These are phyloP conservation scores for Syngnathus floridae DNA, from an alignment of 2,113 vertebrate species.

Conservation along the genomic window DNA sequence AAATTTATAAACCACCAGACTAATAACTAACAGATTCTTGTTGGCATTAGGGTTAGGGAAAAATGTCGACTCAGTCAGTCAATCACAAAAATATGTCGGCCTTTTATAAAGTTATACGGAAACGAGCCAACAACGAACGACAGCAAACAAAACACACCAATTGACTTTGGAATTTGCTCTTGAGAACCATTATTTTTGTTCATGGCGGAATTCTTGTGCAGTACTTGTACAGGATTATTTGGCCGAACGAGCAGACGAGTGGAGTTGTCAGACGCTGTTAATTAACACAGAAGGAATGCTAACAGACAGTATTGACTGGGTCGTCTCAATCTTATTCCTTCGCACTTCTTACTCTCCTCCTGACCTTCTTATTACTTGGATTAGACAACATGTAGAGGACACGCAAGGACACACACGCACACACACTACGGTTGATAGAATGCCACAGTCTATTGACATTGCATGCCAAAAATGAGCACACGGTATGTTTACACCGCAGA, in stretches of 20 bases:
- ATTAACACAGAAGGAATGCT: not conserved
- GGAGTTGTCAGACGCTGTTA: not conserved
- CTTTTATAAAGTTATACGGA: not conserved
- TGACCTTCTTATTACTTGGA: not conserved
- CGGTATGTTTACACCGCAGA: slow-evolving; percentile 35
- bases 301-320: not conserved
- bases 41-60: too few relatives aligned
- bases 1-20: too few relatives aligned
- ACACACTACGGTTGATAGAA: slow-evolving; percentile 22
- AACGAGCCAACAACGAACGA: not conserved
- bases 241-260: not conserved
- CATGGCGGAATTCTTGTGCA: not conserved
- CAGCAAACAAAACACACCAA: not conserved
- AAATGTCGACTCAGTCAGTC: too few relatives aligned
- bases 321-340: not conserved
- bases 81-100: too few relatives aligned
- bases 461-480: slow-evolving; percentile 31
- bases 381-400: not conserved
- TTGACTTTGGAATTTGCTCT: not conserved
- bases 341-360: not conserved
- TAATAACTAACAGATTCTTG: too few relatives aligned
- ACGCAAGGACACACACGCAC: slow-evolving; percentile 8
- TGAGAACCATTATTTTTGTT: not conserved
- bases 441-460: slow-evolving; percentile 34
- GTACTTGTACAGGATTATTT: not conserved